Percentiles rank a stretch among this genome's conserved stretches.
phyloP scores from a whole-genome alignment of 2,113 vertebrate species.

The Anarhynchus alexandrinus region DNA sequence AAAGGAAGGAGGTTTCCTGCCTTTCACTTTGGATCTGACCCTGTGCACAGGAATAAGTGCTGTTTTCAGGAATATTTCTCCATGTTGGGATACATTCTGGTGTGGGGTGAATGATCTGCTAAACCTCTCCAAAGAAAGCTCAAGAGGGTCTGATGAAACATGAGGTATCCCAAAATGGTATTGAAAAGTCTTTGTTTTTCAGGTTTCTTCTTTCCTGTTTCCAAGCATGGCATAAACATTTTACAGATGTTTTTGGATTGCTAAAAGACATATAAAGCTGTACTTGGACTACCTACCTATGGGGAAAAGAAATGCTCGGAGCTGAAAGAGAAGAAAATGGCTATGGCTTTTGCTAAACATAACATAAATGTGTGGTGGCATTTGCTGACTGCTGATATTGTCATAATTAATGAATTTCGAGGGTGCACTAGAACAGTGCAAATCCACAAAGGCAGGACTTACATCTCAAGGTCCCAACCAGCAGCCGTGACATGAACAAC shows the following conservation, averaged over 20 bases:
- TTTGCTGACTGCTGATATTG: not conserved
- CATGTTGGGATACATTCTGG: not conserved
- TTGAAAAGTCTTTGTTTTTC: not conserved
- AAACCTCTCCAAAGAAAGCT: not conserved
- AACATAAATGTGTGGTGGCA: accelerated
- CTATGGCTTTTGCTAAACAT: not conserved
- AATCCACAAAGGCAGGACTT: accelerated
- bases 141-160: not conserved
- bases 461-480: not conserved
- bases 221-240: not conserved
- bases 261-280: not conserved
- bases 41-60: not conserved
- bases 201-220: not conserved
- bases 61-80: not conserved
- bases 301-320: not conserved
- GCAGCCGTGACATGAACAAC: not conserved
- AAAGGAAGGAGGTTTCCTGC: not conserved
- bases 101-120: not conserved
- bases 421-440: not conserved
- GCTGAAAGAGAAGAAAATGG: not conserved
- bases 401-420: not conserved
- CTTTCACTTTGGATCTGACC: not conserved
- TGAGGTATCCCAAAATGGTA: not conserved
- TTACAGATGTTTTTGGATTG: not conserved
- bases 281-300: not conserved